Percentiles rank a stretch among this genome's conserved stretches.
Evolutionary conservation across 2,888 invertebrate species (phyloP).

Genomic region (Xestia c-nigrum): DNA sequence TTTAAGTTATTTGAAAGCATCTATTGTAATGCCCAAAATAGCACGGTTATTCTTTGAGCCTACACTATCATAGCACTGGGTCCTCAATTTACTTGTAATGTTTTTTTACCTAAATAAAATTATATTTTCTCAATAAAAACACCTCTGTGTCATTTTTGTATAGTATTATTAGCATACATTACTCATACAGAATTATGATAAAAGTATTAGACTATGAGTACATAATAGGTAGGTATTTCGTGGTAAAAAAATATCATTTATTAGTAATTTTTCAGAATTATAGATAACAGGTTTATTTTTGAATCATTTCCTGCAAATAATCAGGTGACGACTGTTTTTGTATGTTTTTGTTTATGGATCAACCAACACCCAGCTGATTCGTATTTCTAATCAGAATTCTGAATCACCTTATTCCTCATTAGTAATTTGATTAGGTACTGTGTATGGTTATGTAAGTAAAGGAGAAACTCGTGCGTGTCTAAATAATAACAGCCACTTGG

Average conservation of each 20-base stretch:
- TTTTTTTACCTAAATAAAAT: background rate
- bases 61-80: too few relatives aligned
- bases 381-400: background rate
- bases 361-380: background rate
- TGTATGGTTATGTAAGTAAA: background rate
- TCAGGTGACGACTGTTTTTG: background rate
- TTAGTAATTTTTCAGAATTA: slow-evolving; percentile 16
- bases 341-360: background rate
- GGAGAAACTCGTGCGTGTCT: too few relatives aligned
- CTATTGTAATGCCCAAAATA: background rate
- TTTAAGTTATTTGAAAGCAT: background rate
- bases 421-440: background rate
- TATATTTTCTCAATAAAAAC: background rate
- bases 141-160: background rate
- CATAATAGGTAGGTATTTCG: background rate
- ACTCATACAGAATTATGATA: slow-evolving; percentile 22
- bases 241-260: slow-evolving; percentile 3
- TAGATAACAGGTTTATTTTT: background rate
- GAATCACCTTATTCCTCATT: background rate
- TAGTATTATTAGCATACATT: background rate
- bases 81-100: too few relatives aligned
- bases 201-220: background rate
- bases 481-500: too few relatives aligned
- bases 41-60: too few relatives aligned
- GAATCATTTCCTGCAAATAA: background rate